phyloP scores from a whole-genome alignment of 2,797 vertebrate species.

The Helicolenus hilgendorfi region DNA sequence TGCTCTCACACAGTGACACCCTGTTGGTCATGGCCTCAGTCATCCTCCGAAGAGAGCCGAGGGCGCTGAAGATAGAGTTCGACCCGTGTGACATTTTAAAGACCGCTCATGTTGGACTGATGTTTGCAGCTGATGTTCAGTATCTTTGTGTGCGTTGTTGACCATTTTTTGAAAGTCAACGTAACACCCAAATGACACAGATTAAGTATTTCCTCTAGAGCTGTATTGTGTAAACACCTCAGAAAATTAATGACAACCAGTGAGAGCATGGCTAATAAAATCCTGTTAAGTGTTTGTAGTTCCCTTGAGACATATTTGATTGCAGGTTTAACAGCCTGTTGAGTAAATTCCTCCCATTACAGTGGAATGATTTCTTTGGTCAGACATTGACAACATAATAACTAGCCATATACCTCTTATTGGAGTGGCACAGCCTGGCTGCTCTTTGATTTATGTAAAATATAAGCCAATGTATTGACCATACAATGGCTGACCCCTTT shows the following conservation, averaged over 20 bases:
- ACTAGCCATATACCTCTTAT: neutral
- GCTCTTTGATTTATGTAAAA: neutral
- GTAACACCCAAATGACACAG: neutral
- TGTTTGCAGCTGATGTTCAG: conserved; percentile 10
- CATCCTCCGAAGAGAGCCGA: conserved; percentile 38
- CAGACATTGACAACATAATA: neutral
- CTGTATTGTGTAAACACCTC: conserved; percentile 7
- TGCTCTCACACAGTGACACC: conserved; percentile 68
- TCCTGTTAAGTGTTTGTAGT: conserved; percentile 23
- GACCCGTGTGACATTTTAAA: conserved; percentile 26
- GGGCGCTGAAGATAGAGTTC: conserved; percentile 36
- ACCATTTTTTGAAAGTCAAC: conserved; percentile 13
- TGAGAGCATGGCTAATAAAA: conserved; percentile 33
- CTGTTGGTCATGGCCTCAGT: conserved; percentile 65
- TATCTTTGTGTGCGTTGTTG: neutral
- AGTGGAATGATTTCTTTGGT: conserved; percentile 8
- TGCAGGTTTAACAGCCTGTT: conserved; percentile 33
- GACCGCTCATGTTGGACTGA: neutral
- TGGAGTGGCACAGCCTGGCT: neutral
- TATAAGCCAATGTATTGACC: neutral
- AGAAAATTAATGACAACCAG: conserved; percentile 23
- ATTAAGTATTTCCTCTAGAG: neutral
- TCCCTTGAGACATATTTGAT: conserved; percentile 26
- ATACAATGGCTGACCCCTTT: neutral
- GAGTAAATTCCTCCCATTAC: neutral